Percentiles rank a stretch among this genome's conserved stretches.
Conservation (phyloP, 2,888 invertebrate genomes). For the Azorinus chamasolen region DNA sequence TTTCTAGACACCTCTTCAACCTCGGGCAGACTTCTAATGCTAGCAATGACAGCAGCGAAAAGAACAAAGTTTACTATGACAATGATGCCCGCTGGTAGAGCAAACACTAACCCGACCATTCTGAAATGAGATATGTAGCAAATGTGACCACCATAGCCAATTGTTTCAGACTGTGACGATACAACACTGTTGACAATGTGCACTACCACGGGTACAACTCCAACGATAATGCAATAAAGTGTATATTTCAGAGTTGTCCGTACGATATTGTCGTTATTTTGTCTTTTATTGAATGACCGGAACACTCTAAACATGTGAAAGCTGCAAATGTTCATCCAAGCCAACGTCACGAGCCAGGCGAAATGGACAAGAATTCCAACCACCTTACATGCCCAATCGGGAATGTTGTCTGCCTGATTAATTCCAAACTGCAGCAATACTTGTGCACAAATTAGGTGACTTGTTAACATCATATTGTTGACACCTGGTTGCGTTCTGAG, state of each 20-base stretch:
- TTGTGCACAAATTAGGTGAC: neutral
- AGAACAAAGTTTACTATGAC: constrained; percentile 2
- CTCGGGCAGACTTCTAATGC: neutral
- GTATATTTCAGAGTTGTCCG: constrained; percentile 5
- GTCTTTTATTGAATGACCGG: neutral
- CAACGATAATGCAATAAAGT: neutral
- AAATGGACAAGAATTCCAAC: constrained; percentile 7
- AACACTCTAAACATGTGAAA: constrained; percentile 13
- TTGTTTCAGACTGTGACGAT: neutral
- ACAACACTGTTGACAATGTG: neutral
- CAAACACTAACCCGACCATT: neutral
- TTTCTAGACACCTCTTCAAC: neutral
- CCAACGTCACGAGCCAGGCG: neutral
- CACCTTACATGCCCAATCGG: neutral
- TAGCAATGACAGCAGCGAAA: constrained; percentile 1
- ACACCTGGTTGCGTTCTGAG: constrained; percentile 14
- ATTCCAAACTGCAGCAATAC: neutral
- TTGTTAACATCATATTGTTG: constrained; percentile 14
- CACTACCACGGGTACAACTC: neutral
- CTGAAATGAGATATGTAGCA: constrained; percentile 10
- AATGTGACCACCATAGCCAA: neutral
- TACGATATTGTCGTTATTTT: neutral
- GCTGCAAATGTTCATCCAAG: constrained; percentile 11
- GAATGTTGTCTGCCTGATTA: neutral
- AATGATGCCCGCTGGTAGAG: constrained; percentile 1